These are phyloP conservation scores for Cacatua alba DNA, from an alignment of 2,113 vertebrate genomes.

Conservation along the genomic window DNA sequence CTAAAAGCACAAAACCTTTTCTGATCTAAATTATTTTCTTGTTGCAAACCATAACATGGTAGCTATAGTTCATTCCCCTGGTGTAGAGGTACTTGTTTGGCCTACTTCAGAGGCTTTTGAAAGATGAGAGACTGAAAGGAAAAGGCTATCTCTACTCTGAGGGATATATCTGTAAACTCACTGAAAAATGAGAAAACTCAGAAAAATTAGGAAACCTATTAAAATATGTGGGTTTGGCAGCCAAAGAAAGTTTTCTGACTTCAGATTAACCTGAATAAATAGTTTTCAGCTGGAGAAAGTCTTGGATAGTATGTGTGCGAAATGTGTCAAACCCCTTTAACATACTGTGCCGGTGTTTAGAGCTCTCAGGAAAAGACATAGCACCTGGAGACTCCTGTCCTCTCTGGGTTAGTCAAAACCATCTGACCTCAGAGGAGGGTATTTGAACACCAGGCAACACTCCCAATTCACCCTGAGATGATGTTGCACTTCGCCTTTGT, in stretches of 20 bases:
- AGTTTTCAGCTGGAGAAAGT: not conserved
- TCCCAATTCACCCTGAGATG: not conserved
- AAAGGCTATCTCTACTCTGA: not conserved
- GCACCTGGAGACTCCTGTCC: accelerated
- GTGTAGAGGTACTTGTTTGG: not conserved
- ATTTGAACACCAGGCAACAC: not conserved
- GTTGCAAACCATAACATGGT: not conserved
- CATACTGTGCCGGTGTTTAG: not conserved
- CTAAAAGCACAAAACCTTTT: not conserved
- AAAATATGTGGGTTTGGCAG: not conserved
- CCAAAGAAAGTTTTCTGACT: not conserved
- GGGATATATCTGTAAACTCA: not conserved
- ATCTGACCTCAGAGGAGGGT: not conserved
- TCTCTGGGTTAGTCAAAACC: not conserved
- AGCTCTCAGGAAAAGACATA: accelerated
- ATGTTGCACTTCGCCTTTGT: accelerated
- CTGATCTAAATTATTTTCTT: not conserved
- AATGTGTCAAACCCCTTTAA: not conserved
- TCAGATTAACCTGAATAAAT: not conserved
- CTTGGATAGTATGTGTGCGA: not conserved
- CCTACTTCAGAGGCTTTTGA: not conserved
- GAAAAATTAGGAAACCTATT: not conserved
- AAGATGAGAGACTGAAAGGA: not conserved
- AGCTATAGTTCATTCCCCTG: not conserved
- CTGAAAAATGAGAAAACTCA: not conserved